Evolutionary conservation across 2,888 invertebrate genomes (phyloP).

Genomic region (Athripsodes cinereus): DNA sequence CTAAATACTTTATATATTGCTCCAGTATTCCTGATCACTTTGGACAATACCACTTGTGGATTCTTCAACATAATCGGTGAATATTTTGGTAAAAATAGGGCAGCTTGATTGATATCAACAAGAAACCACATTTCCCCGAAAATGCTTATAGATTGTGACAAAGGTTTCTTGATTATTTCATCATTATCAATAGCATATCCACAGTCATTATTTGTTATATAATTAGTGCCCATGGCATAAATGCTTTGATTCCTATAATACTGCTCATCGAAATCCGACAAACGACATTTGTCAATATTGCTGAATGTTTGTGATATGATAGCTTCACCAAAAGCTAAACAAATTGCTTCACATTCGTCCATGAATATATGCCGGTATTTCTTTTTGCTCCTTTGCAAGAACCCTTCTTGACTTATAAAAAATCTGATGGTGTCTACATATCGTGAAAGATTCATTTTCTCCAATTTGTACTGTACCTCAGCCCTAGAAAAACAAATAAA

Average conservation of each 20-base stretch:
- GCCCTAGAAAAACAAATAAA: conserved; percentile 16
- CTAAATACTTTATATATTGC: conserved; percentile 35
- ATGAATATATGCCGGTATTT: conserved; percentile 36
- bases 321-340: conserved; percentile 32
- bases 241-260: conserved; percentile 14
- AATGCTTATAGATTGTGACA: not conserved
- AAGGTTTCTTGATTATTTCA: conserved; percentile 16
- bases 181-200: conserved; percentile 15
- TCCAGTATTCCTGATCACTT: conserved; percentile 35
- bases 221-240: conserved; percentile 14
- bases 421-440: conserved; percentile 33
- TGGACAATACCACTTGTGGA: conserved; percentile 32
- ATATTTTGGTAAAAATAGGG: conserved; percentile 35
- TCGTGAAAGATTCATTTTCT: conserved; percentile 15
- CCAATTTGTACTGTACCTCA: conserved; percentile 20
- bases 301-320: conserved; percentile 33
- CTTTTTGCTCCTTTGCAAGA: conserved; percentile 31
- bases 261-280: conserved; percentile 23
- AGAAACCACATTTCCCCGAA: conserved; percentile 38
- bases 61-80: conserved; percentile 33
- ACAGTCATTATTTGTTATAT: conserved; percentile 14
- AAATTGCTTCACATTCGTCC: conserved; percentile 37
- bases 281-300: conserved; percentile 32
- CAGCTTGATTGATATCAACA: conserved; percentile 37
- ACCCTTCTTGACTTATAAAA: conserved; percentile 33